A percentile compares a stretch with the other conserved stretches of the same genome.
Evolutionary conservation across 1,140 invertebrate species (phyloP).

Genomic region (Rhopalosiphum maidis): DNA sequence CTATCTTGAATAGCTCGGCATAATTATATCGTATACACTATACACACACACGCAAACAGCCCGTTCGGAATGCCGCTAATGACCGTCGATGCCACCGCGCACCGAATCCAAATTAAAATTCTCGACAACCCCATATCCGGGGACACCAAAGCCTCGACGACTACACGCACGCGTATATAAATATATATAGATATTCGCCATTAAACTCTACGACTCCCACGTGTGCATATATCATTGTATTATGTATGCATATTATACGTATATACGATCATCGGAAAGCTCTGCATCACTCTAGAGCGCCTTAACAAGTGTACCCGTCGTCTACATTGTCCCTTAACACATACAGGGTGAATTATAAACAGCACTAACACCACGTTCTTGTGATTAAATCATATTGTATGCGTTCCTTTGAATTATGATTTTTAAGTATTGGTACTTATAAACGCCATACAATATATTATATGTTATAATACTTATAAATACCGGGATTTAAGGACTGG

Average conservation of each 20-base stretch:
- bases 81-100: not conserved
- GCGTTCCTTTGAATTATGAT: too few relatives aligned
- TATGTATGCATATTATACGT: not conserved
- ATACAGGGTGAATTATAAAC: not conserved
- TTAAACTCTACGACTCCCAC: constrained; percentile 40
- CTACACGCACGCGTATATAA: too few relatives aligned
- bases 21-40: constrained; percentile 44
- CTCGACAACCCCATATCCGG: constrained; percentile 37
- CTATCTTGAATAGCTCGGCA: not conserved
- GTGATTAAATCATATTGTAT: too few relatives aligned
- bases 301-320: not conserved
- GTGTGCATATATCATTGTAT: not conserved
- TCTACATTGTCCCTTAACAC: not conserved
- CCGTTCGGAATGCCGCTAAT: constrained; percentile 48
- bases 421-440: too few relatives aligned
- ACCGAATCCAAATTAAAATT: constrained; percentile 54
- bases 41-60: not conserved
- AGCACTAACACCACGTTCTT: not conserved
- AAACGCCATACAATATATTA: too few relatives aligned
- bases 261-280: constrained; percentile 35
- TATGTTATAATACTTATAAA: too few relatives aligned
- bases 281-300: not conserved
- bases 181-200: constrained; percentile 17
- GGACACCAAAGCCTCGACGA: not conserved
- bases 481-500: not conserved